phyloP scores from a whole-genome alignment of 2,113 vertebrate species.

The Hydrolagus affinis region DNA sequence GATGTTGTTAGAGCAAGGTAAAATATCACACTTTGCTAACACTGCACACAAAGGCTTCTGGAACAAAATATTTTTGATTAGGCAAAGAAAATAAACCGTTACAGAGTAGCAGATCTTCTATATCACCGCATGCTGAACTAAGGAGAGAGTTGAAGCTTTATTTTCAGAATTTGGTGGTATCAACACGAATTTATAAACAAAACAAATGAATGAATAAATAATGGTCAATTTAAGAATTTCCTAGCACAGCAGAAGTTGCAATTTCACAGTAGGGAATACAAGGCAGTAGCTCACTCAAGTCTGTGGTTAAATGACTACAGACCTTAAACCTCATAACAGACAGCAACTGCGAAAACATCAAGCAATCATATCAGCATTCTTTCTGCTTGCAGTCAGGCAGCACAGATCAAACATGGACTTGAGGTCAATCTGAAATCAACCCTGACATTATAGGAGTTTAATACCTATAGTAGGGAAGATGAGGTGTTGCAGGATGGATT shows the following conservation, averaged over 20 bases:
- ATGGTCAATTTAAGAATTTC: neutral
- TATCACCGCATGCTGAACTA: neutral
- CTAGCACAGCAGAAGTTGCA: neutral
- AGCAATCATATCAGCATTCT: neutral
- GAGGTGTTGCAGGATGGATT: neutral
- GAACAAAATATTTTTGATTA: neutral
- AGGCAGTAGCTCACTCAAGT: neutral
- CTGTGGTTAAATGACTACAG: neutral
- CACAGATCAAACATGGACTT: neutral
- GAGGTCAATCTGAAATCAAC: neutral
- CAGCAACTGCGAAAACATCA: neutral
- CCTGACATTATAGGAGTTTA: neutral
- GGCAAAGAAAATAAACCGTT: neutral
- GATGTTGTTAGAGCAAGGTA: neutral
- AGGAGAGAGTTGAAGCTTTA: neutral
- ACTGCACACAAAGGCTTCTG: neutral
- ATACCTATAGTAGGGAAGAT: neutral
- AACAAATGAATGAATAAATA: neutral
- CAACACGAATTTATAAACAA: neutral
- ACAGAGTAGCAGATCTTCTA: neutral
- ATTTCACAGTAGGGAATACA: neutral
- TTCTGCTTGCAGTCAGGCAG: constrained; percentile 1
- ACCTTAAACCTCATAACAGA: neutral
- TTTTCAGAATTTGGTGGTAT: neutral
- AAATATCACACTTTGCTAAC: neutral